phyloP scores from a whole-genome alignment of 2,113 vertebrate species.

The Alligator sinensis region DNA sequence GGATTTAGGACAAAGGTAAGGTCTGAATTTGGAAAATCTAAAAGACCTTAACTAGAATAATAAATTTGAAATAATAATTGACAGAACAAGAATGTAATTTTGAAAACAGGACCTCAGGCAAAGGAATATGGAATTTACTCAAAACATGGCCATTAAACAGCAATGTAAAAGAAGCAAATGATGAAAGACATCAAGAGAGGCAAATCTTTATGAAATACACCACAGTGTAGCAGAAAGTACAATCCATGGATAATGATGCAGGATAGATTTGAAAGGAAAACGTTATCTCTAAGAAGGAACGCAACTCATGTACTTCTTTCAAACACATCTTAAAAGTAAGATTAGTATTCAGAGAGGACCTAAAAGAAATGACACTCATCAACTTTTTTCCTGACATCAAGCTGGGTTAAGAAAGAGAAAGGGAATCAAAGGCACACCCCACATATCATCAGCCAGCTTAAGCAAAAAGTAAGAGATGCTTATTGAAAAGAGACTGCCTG shows the following conservation, averaged over 20 bases:
- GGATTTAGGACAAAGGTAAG: background rate
- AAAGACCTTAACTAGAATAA: slow-evolving; percentile 17
- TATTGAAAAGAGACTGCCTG: fast-evolving
- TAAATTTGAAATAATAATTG: background rate
- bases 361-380: background rate
- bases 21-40: background rate
- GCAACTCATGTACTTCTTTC: background rate
- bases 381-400: slow-evolving; percentile 22
- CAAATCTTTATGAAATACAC: background rate
- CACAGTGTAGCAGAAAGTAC: background rate
- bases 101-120: background rate
- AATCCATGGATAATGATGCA: background rate
- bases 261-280: slow-evolving; percentile 9
- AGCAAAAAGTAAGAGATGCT: fast-evolving
- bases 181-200: background rate
- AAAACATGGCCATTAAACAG: background rate
- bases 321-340: background rate
- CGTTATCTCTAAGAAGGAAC: background rate
- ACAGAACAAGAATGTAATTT: background rate
- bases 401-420: background rate
- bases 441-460: background rate
- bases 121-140: background rate
- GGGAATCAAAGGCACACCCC: background rate
- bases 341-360: background rate
- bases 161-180: background rate